Base-by-base conservation (phyloP, 37 sponge, comb jelly and placozoan genomes). In the Ephydatia muelleri region DNA sequence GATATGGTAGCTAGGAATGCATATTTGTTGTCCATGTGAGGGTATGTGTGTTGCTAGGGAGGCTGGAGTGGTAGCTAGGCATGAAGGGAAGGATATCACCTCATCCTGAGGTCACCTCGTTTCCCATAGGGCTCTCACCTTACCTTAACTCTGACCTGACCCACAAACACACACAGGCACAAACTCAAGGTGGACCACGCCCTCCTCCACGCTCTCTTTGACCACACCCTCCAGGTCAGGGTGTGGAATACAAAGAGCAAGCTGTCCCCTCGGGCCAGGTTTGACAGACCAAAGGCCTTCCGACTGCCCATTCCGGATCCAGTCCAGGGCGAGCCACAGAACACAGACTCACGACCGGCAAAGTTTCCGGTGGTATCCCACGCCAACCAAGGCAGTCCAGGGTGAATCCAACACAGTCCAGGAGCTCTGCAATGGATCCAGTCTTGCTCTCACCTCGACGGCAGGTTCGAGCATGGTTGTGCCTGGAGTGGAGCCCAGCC, bases 241-340 rank as follows among this genome's bases (percentile, higher is more conserved):
- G 77, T 97, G 21, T 97, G 95, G 95, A 85, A 94, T 39, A 81
- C 77, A 25, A 90, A 80, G 57, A 82, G 82, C 65, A 94, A 92
- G 72, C 80, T 97, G n/a, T 81, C 89, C 19, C 82, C 88, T 16
- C 75, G 91, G 27, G 93, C 97, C 8, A 68, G 78, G 49, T 94
- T 84, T 69, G 97, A 97, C 75, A 71, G 91, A 34, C 97, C 97
- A 16, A 94, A 94, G 66, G 93, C 91, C 0, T 92, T 97, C 89
- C 84, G 93, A n/a, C 85, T 89, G 23, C 85, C 90, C 12, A 33
- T 11, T 68, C 9, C 70, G 8, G 29, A 26, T 9, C 3, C 70
- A n/a, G n/a, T n/a, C 11, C 70, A 68, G 8, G 70, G 70, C 29
- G 70, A 68, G 29, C 5, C 11, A 3, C 26, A 68, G 11, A 28